These are phyloP conservation scores for Chalcis sispes DNA, from an alignment of 2,888 invertebrate genomes.

Conservation along the genomic window DNA sequence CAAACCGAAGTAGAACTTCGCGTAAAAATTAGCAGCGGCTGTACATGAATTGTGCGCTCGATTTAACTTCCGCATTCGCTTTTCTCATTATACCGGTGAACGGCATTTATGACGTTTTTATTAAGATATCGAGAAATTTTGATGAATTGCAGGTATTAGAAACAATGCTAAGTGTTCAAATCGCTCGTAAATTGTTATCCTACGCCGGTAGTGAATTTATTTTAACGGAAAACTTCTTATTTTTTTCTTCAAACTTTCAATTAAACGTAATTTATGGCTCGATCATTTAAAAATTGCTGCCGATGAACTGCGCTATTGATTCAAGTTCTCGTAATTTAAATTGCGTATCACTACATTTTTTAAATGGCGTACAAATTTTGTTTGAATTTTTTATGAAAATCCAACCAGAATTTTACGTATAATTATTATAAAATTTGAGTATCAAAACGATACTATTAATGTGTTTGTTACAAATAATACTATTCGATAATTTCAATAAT, in stretches of 20 bases:
- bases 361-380: too few species aligned
- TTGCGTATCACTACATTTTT: too few species aligned
- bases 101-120: conserved; percentile 18
- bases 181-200: conserved; percentile 6
- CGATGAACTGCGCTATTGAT: too few species aligned
- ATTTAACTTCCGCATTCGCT: conserved; percentile 9
- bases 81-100: conserved; percentile 28
- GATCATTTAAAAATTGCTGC: too few species aligned
- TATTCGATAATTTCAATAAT: too few species aligned
- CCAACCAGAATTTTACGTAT: too few species aligned
- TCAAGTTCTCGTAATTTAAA: too few species aligned
- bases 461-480: too few species aligned
- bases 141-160: conserved; percentile 8
- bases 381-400: too few species aligned
- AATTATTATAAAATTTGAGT: too few species aligned
- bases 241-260: conserved; percentile 1
- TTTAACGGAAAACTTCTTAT: neutral
- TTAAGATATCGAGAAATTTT: neutral
- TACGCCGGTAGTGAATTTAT: neutral
- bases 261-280: neutral
- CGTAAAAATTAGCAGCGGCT: conserved; percentile 1
- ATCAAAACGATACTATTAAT: too few species aligned
- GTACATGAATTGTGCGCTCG: neutral
- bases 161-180: neutral
- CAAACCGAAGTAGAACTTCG: too few species aligned